Percentiles rank a stretch among this genome's conserved stretches.
phyloP scores from a whole-genome alignment of 2,113 vertebrate genomes.

The Tautogolabrus adspersus region DNA sequence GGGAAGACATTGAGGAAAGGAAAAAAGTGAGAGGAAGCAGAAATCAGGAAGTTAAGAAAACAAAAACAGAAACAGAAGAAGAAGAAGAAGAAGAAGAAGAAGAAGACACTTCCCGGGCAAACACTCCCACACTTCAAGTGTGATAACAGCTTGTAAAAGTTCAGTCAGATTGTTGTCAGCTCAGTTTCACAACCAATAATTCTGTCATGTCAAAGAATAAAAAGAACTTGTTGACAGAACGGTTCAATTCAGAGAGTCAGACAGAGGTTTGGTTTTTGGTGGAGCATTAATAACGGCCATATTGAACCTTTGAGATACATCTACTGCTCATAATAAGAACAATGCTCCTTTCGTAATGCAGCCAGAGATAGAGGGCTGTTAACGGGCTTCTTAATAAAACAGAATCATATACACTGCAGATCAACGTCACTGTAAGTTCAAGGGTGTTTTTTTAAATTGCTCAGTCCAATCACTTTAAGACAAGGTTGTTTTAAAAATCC shows the following conservation, averaged over 20 bases:
- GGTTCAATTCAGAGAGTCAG: conserved; percentile 7
- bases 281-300: too few relatives aligned
- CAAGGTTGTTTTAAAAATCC: not conserved
- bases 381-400: not conserved
- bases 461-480: not conserved
- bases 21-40: not conserved
- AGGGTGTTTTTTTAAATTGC: not conserved
- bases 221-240: conserved; percentile 19
- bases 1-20: not conserved
- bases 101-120: conserved; percentile 16
- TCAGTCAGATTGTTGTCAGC: conserved; percentile 28
- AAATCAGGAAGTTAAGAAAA: not conserved
- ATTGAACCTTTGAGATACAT: conserved; percentile 12
- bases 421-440: not conserved
- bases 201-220: conserved; percentile 25
- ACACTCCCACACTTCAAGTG: conserved; percentile 10
- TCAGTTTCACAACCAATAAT: conserved; percentile 35
- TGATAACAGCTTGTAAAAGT: conserved; percentile 32
- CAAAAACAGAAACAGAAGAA: not conserved
- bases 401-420: not conserved
- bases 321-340: not conserved
- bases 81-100: conserved; percentile 2
- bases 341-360: conserved; percentile 5
- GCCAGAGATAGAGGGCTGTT: not conserved
- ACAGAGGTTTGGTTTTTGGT: not conserved